Base-by-base conservation (phyloP, 2,113 vertebrate genomes). In the Ceuthmochares aereus region DNA sequence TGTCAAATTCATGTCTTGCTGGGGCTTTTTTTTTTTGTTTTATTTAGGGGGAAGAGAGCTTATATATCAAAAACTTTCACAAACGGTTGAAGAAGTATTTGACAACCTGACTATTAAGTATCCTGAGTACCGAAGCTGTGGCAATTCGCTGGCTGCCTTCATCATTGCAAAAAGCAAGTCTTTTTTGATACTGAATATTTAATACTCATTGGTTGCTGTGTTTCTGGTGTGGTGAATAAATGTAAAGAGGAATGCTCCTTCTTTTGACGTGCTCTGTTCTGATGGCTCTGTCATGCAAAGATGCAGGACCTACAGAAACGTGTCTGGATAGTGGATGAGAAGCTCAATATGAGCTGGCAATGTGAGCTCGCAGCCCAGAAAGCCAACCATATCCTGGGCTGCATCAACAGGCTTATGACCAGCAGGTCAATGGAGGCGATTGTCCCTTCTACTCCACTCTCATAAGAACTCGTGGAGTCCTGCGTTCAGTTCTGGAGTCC, bases 141-240 rank as follows among this genome's bases (percentile, higher is more conserved):
- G 98, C n/a, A 98, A 94, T 91, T 99, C 99, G 40, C 84, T 99
- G 52, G 99, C 99, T 92, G 99, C 99, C 18, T 99, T 99, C 97
- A 96, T 99, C 89, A 75, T 98, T 88, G 98, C 99, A 95, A 98
- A 97, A 86, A 96, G 99, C 98, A 97, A 98, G 98, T 98, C 27
- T 69, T 20, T 42, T 84, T 89, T 80, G 32, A 7, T 22, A 1
- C 0, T 8, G 69, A 7, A 10, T 62, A 14, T 4, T n/a, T n/a
- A n/a, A n/a, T n/a, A n/a, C n/a, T n/a, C n/a, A n/a, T n/a, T n/a
- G n/a, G n/a, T n/a, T n/a, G n/a, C n/a, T 2, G 12, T 4, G 1
- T 30, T 70, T 70, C 26, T 47, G 9, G 37, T 18, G 22, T 34
- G 16, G 25, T 42, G 23, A 36, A 22, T 59, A 45, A 37, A 6